phyloP scores from a whole-genome alignment of 2,797 vertebrate species.

The Petrocephalus schoutedeni region DNA sequence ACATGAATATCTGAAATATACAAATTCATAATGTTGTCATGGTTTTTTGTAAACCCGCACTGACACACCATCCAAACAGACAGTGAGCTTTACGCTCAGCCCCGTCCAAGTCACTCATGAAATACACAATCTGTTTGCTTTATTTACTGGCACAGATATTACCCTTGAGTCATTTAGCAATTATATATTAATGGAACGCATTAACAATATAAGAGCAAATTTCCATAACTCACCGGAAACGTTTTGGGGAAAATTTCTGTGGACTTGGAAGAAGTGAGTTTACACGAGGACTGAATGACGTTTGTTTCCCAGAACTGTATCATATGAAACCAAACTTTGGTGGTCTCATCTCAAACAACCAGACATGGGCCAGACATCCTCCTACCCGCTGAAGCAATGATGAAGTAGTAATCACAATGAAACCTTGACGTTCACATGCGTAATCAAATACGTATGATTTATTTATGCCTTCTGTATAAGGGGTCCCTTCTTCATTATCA shows the following conservation, averaged over 20 bases:
- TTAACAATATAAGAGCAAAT: background rate
- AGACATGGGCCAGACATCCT: too few relatives aligned
- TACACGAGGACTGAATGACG: background rate
- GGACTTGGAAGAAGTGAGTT: background rate
- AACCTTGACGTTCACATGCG: background rate
- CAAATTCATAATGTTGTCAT: background rate
- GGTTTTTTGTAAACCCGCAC: background rate
- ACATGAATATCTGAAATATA: background rate
- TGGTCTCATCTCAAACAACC: too few relatives aligned
- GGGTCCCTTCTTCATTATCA: background rate
- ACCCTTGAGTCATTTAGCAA: background rate
- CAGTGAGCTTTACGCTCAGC: background rate
- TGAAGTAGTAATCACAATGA: background rate
- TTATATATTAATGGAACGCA: background rate
- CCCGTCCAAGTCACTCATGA: background rate
- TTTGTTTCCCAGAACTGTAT: background rate
- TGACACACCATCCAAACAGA: background rate
- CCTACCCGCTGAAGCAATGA: background rate
- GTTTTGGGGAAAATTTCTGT: background rate
- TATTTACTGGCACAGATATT: background rate
- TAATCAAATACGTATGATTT: conserved; percentile 2
- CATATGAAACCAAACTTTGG: background rate
- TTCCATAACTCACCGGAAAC: background rate
- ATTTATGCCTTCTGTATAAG: background rate
- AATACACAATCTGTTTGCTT: background rate